These are phyloP conservation scores for Alfaro cultratus DNA, from an alignment of 2,797 vertebrate species.

Conservation along the genomic window DNA sequence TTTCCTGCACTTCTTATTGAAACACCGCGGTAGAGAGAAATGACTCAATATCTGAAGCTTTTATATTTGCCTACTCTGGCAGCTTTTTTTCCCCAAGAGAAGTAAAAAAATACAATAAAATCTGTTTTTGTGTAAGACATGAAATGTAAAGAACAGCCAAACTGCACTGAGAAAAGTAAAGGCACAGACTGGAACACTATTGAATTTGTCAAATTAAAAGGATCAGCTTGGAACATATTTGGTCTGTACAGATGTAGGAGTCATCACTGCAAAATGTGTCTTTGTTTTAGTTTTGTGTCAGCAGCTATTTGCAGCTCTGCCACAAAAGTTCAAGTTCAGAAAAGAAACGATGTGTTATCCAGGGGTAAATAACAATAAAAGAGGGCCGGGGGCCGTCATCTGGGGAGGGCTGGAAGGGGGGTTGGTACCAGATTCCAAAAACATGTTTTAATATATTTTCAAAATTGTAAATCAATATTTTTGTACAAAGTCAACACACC, in stretches of 20 bases:
- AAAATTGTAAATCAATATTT: neutral
- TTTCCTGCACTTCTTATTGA: constrained; percentile 9
- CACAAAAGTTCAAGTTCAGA: neutral
- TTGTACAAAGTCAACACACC: too few relatives aligned
- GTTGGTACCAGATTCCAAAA: neutral
- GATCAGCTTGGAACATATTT: neutral
- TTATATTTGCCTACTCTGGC: neutral
- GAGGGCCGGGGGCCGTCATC: neutral
- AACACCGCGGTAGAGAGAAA: constrained; percentile 16
- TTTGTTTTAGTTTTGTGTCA: neutral
- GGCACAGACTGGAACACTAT: neutral
- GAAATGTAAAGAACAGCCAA: neutral
- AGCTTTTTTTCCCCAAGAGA: neutral
- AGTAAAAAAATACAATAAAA: neutral
- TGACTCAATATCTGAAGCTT: constrained; percentile 13
- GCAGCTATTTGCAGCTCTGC: neutral
- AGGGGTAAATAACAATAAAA: neutral
- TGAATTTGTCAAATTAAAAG: neutral
- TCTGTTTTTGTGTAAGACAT: constrained; percentile 6
- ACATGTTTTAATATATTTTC: neutral
- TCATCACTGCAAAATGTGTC: neutral
- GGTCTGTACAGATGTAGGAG: neutral
- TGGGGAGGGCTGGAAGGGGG: too few relatives aligned
- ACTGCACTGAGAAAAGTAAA: neutral
- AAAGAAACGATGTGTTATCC: neutral